These are phyloP conservation scores for Indicator maculatus DNA, from an alignment of 2,113 vertebrate genomes.

Conservation along the genomic window DNA sequence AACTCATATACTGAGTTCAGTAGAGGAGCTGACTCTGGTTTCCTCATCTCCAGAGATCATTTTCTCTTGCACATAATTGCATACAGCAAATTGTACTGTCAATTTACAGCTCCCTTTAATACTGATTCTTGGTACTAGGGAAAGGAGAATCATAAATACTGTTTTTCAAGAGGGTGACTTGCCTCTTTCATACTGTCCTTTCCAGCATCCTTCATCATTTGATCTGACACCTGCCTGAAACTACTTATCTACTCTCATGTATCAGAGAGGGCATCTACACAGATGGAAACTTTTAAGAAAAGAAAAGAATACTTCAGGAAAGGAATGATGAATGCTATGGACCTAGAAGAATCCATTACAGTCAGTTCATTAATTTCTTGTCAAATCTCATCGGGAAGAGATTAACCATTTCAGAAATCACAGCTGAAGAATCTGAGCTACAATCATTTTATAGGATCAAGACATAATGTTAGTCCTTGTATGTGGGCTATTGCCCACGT, in stretches of 20 bases:
- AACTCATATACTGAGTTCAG: neutral
- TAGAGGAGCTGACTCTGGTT: neutral
- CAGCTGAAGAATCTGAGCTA: neutral
- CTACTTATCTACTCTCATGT: neutral
- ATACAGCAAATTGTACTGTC: neutral
- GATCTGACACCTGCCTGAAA: neutral
- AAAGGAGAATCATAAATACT: constrained; percentile 9
- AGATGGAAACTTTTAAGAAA: neutral
- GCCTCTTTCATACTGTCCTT: neutral
- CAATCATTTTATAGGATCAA: neutral
- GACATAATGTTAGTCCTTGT: neutral
- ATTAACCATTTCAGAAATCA: neutral
- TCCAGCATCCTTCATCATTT: neutral
- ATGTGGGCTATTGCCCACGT: neutral
- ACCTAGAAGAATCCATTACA: neutral
- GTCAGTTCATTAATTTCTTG: neutral
- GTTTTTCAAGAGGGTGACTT: neutral
- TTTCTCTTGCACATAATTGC: neutral
- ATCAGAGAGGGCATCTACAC: neutral
- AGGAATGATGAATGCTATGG: neutral
- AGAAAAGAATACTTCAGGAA: neutral
- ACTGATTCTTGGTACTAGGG: neutral
- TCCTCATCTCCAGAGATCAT: neutral
- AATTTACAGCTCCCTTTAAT: neutral
- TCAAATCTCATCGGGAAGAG: neutral